Conservation (phyloP, 2,888 invertebrate species). For the Watsonalla cultraria region DNA sequence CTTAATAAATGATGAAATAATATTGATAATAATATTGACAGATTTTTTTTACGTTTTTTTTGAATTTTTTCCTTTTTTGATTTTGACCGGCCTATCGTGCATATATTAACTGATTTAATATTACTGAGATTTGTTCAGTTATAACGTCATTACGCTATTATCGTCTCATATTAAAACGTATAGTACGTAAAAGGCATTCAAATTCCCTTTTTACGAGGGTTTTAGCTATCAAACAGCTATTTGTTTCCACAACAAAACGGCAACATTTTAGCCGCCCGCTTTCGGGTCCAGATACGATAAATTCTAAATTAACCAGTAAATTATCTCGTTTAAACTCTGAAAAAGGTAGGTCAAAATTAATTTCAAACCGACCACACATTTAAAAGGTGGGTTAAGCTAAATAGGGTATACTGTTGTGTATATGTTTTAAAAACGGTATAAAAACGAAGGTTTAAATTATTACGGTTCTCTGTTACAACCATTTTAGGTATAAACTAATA, state of each 20-base stretch:
- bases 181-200: not conserved
- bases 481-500: too few relatives aligned
- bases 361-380: slow-evolving; percentile 42
- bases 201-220: not conserved
- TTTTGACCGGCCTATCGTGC: too few relatives aligned
- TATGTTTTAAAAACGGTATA: slow-evolving; percentile 18
- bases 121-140: too few relatives aligned
- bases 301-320: slow-evolving; percentile 53
- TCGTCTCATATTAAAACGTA: not conserved
- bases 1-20: too few relatives aligned
- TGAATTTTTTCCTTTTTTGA: too few relatives aligned
- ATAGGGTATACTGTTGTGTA: slow-evolving; percentile 42
- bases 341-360: slow-evolving; percentile 52
- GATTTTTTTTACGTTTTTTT: too few relatives aligned
- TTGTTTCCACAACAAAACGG: slow-evolving; percentile 24
- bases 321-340: slow-evolving; percentile 50
- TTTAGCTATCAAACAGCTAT: not conserved
- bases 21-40: too few relatives aligned
- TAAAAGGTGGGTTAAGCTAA: slow-evolving; percentile 35
- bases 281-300: slow-evolving; percentile 38
- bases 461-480: too few relatives aligned
- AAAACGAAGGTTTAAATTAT: not conserved
- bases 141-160: too few relatives aligned
- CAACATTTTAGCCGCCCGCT: slow-evolving; percentile 27
- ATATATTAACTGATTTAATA: too few relatives aligned